phyloP scores from a whole-genome alignment of 2,888 invertebrate genomes.

The Criorhina ranunculi region DNA sequence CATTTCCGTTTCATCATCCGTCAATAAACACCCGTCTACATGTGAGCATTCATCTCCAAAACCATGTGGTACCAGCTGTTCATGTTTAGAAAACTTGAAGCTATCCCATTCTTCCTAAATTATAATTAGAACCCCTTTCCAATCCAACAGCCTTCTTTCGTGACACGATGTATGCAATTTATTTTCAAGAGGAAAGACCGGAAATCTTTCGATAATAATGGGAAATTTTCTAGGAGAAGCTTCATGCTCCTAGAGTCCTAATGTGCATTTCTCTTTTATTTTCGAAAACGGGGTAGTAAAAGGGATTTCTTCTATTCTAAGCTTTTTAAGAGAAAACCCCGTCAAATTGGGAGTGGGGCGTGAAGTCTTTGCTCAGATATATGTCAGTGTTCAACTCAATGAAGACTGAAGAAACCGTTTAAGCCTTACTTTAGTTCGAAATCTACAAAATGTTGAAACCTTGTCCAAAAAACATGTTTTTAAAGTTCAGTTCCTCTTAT shows the following conservation, averaged over 20 bases:
- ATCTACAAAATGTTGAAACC: no score
- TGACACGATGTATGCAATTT: background rate
- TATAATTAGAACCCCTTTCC: background rate
- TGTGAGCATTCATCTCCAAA: background rate
- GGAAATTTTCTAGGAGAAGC: conserved; percentile 24
- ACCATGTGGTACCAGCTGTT: conserved; percentile 20
- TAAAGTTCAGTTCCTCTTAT: no score
- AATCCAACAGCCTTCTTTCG: no score
- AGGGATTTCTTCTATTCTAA: no score
- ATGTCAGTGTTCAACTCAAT: no score
- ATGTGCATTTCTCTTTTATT: background rate
- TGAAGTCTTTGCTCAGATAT: no score
- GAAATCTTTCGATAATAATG: conserved; percentile 11
- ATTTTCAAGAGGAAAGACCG: background rate
- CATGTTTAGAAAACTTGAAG: background rate
- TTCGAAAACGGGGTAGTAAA: background rate
- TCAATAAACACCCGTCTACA: background rate
- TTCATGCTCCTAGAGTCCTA: background rate
- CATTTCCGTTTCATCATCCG: background rate
- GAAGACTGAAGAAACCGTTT: no score
- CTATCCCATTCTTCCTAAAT: background rate
- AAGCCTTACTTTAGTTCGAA: no score
- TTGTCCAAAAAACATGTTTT: no score
- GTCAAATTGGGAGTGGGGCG: no score
- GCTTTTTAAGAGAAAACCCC: no score